A percentile compares a stretch with the other conserved stretches of the same genome.
These are phyloP conservation scores for Mandrillus leucophaeus DNA, from an alignment of 2,113 vertebrate genomes.

Conservation along the genomic window DNA sequence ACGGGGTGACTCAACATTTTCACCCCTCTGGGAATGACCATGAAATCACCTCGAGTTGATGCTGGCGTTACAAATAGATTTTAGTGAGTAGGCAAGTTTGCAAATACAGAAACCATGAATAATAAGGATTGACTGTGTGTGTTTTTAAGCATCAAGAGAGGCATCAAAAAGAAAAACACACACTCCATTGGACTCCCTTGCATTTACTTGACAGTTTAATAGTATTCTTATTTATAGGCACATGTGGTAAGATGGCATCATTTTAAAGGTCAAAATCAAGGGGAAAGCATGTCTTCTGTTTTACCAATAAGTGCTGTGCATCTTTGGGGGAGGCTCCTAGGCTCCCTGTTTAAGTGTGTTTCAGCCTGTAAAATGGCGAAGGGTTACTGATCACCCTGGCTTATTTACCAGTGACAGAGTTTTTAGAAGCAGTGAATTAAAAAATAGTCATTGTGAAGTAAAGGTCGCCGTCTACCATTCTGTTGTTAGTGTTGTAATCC, in stretches of 20 bases:
- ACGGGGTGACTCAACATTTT: too few species aligned
- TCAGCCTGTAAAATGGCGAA: not conserved
- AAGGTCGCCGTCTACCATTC: not conserved
- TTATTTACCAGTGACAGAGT: not conserved
- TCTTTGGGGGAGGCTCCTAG: fast-evolving
- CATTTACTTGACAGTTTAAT: too few species aligned
- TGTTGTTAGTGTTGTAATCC: fast-evolving
- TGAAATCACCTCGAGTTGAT: fast-evolving
- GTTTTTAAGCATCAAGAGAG: not conserved
- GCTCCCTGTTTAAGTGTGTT: fast-evolving
- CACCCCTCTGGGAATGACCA: not conserved
- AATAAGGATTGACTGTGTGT: fast-evolving
- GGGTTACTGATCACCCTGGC: fast-evolving
- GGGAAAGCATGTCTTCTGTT: not conserved
- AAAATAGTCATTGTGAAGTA: not conserved
- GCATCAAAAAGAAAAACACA: not conserved
- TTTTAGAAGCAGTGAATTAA: not conserved
- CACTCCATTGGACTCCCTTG: too few species aligned
- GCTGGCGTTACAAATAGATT: not conserved
- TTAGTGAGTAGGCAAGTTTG: not conserved
- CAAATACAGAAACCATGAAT: not conserved
- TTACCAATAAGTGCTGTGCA: not conserved
- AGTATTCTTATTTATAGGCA: not conserved
- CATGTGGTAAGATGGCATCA: not conserved
- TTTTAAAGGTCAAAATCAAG: not conserved